Percentiles rank a stretch among this genome's conserved stretches.
Conservation (phyloP, 1,140 invertebrate species). For the Acyrthosiphon pisum region DNA sequence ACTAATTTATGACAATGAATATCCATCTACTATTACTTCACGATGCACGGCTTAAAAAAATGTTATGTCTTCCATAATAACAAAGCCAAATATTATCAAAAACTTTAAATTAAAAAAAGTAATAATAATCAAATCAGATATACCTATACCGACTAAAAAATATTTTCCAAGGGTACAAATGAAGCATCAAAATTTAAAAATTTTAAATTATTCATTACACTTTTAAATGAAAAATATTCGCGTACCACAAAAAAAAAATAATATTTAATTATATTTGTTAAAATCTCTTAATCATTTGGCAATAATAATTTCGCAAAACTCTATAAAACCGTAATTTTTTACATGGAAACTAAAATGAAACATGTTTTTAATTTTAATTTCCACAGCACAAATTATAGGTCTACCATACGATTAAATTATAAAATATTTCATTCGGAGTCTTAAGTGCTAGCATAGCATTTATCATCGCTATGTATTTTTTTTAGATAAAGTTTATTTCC, state of each 20-base stretch:
- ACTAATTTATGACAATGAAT: not conserved
- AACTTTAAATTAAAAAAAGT: not conserved
- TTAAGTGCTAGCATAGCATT: not conserved
- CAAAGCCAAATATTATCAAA: not conserved
- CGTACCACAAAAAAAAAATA: not conserved
- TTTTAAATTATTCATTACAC: not conserved
- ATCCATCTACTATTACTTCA: not conserved
- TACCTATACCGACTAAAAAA: not conserved
- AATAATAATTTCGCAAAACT: not conserved
- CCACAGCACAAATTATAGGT: not conserved
- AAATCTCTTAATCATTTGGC: not conserved
- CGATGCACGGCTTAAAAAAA: not conserved
- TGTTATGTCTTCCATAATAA: not conserved
- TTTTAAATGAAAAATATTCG: not conserved
- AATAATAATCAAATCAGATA: not conserved
- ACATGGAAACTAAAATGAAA: not conserved
- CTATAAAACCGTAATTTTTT: not conserved
- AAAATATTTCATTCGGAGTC: not conserved
- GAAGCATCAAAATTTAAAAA: not conserved
- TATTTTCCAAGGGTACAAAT: not conserved
- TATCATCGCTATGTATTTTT: not conserved
- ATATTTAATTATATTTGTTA: not conserved
- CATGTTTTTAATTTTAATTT: not conserved
- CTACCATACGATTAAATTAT: not conserved
- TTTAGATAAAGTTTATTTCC: not conserved